phyloP scores from a whole-genome alignment of 1,140 invertebrate species.

The Solen grandis region DNA sequence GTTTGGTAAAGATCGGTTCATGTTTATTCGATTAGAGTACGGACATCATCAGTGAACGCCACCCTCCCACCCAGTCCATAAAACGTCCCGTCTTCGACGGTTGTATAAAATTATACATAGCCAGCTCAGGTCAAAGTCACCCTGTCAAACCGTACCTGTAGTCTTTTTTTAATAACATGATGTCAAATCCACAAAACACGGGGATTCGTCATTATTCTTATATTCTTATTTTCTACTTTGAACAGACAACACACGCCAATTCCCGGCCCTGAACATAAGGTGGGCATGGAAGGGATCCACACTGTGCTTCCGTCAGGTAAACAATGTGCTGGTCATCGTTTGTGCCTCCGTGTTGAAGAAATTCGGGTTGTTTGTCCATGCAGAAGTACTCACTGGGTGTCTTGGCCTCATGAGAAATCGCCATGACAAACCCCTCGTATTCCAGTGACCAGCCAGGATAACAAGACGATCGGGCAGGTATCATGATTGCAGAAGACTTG shows the following conservation, averaged over 20 bases:
- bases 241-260: slow-evolving; percentile 64
- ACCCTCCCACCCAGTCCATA: too few relatives aligned
- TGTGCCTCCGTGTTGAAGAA: background rate
- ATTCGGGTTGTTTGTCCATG: slow-evolving; percentile 52
- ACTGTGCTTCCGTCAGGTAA: slow-evolving; percentile 45
- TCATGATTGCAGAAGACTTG: slow-evolving; percentile 25
- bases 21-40: too few relatives aligned
- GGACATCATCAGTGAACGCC: too few relatives aligned
- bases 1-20: too few relatives aligned
- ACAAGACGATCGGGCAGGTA: slow-evolving; percentile 34
- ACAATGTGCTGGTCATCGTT: slow-evolving; percentile 54
- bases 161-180: too few relatives aligned
- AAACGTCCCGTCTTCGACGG: too few relatives aligned
- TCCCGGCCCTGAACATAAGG: slow-evolving; percentile 52
- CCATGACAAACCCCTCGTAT: slow-evolving; percentile 55
- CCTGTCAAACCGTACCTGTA: too few relatives aligned
- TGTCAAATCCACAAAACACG: too few relatives aligned
- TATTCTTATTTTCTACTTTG: slow-evolving; percentile 43
- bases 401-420: slow-evolving; percentile 19
- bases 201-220: background rate
- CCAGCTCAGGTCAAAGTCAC: too few relatives aligned
- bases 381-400: slow-evolving; percentile 54
- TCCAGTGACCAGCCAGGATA: slow-evolving; percentile 49
- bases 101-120: too few relatives aligned
- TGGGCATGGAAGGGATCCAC: slow-evolving; percentile 62